Evolutionary conservation across 1,140 invertebrate genomes (phyloP), one percentile per base, ranked within the genome.

Genomic region (Papilio polytes): DNA sequence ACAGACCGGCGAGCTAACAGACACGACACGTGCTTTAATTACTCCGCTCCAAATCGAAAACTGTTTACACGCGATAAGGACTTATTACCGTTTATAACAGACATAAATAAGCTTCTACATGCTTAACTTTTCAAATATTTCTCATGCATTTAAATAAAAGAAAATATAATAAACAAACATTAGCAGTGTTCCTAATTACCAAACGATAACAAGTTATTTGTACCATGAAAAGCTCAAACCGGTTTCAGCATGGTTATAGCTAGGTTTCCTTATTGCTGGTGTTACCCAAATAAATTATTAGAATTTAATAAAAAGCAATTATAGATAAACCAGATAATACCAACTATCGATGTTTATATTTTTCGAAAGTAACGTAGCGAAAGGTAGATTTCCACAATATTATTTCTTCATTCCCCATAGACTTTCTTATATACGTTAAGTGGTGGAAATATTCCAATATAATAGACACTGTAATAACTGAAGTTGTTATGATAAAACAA

Each of bases 21-120:
- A 70, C 63, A 31, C 26, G 63, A 31, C 63, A 70, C 63, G 63
- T 70, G 63, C 63, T 70, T 70, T 70, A 70, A 70, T 63, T 63
- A 63, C 26, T 70, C 3, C 26, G 26, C 13, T 70, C 63, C 26
- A 1, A 36, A 70, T 70, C 15, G 12, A 70, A 70, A 36, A 15
- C 63, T 70, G 63, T 70, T 70, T 70, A 70, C 3, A 70, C 26
- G 26, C 22, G 22, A 63, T 22, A 63, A 63, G 10, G 59, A 31
- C n/a, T 20, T 22, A 12, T 66, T 22, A 70, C 63, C 20, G 26
- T 66, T 15, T 66, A 31, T 70, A 36, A 4, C 8, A 70, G 6
- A 26, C 10, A 26, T 26, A 12, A 31, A 31, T 26, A 70, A 70
- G 26, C 26, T 31, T 70, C 31, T 26, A 70, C 4, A 31, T 18